Percentiles rank a stretch among this genome's conserved stretches.
phyloP scores from a whole-genome alignment of 2,113 vertebrate species.

The Sphaerodactylus townsendi region DNA sequence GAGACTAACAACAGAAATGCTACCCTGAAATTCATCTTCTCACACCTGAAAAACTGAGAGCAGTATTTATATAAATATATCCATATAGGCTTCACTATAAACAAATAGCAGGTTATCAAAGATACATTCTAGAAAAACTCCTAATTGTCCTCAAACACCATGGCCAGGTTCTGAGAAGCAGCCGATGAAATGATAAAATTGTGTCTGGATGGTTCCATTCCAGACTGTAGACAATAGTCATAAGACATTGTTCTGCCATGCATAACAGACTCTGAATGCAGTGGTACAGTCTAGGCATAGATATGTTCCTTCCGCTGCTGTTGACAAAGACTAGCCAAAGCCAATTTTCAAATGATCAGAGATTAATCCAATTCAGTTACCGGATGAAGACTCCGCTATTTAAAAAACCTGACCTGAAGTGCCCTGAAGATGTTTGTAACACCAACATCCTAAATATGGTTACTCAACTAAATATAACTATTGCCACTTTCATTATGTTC shows the following conservation, averaged over 20 bases:
- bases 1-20: background rate
- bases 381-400: background rate
- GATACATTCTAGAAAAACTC: background rate
- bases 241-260: no score
- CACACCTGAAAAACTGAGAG: background rate
- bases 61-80: background rate
- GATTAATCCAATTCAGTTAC: no score
- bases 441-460: background rate
- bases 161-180: background rate
- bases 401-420: background rate
- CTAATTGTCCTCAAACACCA: background rate
- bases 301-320: no score
- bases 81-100: background rate
- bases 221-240: no score
- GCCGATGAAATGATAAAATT: no score
- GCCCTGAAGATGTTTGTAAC: background rate
- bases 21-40: background rate
- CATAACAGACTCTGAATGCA: no score
- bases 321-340: no score
- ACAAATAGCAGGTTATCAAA: background rate
- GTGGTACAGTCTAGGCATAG: no score
- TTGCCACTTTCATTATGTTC: background rate
- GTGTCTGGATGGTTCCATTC: no score
- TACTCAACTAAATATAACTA: background rate
- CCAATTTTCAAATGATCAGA: no score